Evolutionary conservation across 2,113 vertebrate genomes (phyloP).

Genomic region (Amphiprion ocellaris): DNA sequence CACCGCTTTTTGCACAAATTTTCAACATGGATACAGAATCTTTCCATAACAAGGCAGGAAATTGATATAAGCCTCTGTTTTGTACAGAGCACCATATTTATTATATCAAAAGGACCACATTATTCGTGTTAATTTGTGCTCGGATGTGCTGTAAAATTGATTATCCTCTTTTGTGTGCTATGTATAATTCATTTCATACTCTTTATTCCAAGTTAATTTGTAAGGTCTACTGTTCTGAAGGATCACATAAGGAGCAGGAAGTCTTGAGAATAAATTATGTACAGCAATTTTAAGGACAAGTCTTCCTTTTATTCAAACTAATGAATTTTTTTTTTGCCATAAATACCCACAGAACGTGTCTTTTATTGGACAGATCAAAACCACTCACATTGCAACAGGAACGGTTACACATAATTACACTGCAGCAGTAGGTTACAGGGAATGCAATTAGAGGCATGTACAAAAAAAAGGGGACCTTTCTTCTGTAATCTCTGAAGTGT

Average conservation of each 20-base stretch:
- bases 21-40: background rate
- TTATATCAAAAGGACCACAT: conserved; percentile 42
- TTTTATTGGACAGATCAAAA: conserved; percentile 72
- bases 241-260: background rate
- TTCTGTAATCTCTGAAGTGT: conserved; percentile 66
- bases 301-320: background rate
- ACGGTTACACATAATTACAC: conserved; percentile 62
- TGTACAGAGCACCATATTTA: conserved; percentile 38
- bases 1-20: background rate
- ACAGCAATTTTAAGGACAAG: conserved; percentile 7
- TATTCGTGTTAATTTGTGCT: background rate
- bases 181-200: conserved; percentile 19
- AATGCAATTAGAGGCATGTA: conserved; percentile 53
- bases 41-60: background rate
- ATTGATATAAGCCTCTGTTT: background rate
- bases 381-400: conserved; percentile 44
- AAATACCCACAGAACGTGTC: conserved; percentile 23
- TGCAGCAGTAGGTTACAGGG: conserved; percentile 71
- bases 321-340: background rate
- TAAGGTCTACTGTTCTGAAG: conserved; percentile 1
- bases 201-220: background rate
- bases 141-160: background rate
- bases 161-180: background rate
- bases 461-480: conserved; percentile 58
- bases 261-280: conserved; percentile 1